These are phyloP conservation scores for Heliothis virescens DNA, from an alignment of 1,140 invertebrate genomes.

Conservation along the genomic window DNA sequence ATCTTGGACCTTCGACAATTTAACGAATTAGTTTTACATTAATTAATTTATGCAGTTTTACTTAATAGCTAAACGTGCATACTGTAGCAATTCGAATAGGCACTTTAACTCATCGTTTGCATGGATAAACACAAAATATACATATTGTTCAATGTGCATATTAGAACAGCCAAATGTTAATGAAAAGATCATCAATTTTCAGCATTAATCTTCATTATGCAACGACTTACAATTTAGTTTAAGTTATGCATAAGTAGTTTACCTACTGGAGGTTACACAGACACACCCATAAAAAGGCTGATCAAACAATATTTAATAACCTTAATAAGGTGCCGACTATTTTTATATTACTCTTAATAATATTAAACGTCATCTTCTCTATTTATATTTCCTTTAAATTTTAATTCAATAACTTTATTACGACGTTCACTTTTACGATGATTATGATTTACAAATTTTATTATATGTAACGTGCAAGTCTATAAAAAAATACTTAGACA, in stretches of 20 bases:
- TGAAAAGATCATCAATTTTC: no score
- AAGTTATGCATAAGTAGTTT: background rate
- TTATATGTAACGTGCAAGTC: background rate
- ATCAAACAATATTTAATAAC: slow-evolving; percentile 22
- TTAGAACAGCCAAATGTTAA: no score
- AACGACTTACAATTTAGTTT: no score
- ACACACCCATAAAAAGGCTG: background rate
- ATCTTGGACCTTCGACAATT: background rate
- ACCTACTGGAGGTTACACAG: background rate
- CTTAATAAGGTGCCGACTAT: slow-evolving; percentile 1
- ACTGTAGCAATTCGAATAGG: no score
- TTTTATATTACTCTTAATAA: slow-evolving; percentile 23
- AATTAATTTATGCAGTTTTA: no score
- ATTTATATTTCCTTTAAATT: slow-evolving; percentile 28
- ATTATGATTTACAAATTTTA: slow-evolving; percentile 40
- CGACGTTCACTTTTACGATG: slow-evolving; percentile 19
- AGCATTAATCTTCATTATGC: no score
- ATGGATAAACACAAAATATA: no score
- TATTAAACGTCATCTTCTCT: slow-evolving; percentile 6
- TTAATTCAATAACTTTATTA: slow-evolving; percentile 40
- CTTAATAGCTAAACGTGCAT: no score
- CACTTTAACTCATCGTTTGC: no score
- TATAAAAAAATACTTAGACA: slow-evolving; percentile 10
- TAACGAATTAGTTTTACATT: no score
- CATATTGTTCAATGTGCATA: no score